Percentiles rank a stretch among this genome's conserved stretches.
These are phyloP conservation scores for Panurus biarmicus DNA, from an alignment of 2,113 vertebrate genomes.

Conservation along the genomic window DNA sequence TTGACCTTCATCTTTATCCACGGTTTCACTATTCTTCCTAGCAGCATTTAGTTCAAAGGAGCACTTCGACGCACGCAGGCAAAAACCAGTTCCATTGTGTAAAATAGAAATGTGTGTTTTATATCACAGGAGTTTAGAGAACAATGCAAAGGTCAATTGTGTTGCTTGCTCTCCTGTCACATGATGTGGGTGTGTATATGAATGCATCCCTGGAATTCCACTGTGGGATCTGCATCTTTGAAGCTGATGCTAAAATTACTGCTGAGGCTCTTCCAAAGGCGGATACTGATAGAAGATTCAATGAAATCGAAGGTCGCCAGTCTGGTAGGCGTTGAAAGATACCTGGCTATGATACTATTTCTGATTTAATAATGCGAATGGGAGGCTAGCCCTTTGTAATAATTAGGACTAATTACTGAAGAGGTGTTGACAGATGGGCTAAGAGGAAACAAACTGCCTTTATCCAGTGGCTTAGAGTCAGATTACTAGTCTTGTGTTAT, in stretches of 20 bases:
- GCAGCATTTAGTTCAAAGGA: conserved; percentile 30
- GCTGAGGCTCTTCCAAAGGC: conserved; percentile 65
- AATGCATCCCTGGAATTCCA: conserved; percentile 81
- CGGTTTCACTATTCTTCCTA: background rate
- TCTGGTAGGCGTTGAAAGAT: conserved; percentile 90
- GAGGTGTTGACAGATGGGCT: conserved; percentile 98
- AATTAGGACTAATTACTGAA: conserved; percentile 99
- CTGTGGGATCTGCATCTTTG: conserved; percentile 81
- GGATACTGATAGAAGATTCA: conserved; percentile 90
- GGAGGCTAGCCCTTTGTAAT: conserved; percentile 98
- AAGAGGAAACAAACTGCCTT: conserved; percentile 99
- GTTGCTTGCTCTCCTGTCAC: conserved; percentile 55
- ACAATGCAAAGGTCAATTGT: conserved; percentile 71
- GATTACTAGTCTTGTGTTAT: conserved; percentile 98
- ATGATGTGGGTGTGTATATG: conserved; percentile 51
- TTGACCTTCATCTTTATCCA: conserved; percentile 8
- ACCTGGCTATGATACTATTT: conserved; percentile 87
- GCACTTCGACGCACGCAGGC: background rate
- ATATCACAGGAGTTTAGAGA: conserved; percentile 40
- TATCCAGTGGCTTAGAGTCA: conserved; percentile 99
- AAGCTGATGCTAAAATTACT: conserved; percentile 84
- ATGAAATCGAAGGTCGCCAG: conserved; percentile 98
- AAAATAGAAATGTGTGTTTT: conserved; percentile 28
- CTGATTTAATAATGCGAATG: conserved; percentile 99
- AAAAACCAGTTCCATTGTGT: background rate